A percentile compares a stretch with the other conserved stretches of the same genome.
Evolutionary conservation across 2,113 vertebrate species (phyloP).

Genomic region (Oxyura jamaicensis): DNA sequence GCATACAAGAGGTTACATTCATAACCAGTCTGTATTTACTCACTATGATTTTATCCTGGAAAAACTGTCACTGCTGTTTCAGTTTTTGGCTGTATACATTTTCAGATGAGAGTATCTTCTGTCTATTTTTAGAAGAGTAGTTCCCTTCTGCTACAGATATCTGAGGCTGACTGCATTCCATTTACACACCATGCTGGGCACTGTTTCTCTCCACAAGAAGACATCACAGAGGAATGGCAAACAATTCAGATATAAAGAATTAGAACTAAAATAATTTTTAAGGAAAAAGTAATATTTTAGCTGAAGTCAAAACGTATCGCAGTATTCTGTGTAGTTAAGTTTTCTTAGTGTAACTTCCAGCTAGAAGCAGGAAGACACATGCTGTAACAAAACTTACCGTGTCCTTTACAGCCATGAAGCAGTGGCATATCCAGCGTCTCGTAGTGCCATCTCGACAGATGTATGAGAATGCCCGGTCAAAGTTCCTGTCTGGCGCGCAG

Average conservation of each 20-base stretch:
- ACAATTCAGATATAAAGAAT: background rate
- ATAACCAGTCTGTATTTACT: conserved; percentile 39
- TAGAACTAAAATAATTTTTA: background rate
- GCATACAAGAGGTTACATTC: conserved; percentile 13
- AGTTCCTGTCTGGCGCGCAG: conserved; percentile 98
- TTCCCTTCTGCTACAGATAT: conserved; percentile 28
- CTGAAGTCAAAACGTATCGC: background rate
- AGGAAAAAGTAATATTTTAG: background rate
- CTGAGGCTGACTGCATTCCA: conserved; percentile 22
- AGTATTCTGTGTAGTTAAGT: background rate
- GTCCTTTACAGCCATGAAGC: conserved; percentile 98
- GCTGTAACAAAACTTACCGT: conserved; percentile 82
- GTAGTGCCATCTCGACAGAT: conserved; percentile 99
- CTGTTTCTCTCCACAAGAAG: background rate
- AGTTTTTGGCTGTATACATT: conserved; percentile 37
- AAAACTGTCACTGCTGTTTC: conserved; percentile 41
- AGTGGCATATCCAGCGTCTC: conserved; percentile 98
- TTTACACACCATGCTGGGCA: background rate
- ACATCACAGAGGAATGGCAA: background rate
- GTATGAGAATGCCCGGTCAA: conserved; percentile 97
- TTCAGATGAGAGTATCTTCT: conserved; percentile 40
- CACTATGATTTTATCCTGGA: conserved; percentile 20
- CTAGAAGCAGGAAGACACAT: background rate
- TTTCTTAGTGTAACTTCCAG: background rate
- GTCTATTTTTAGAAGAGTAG: conserved; percentile 48